These are phyloP conservation scores for Sinohyriopsis cumingii DNA, from an alignment of 2,888 invertebrate species.

Conservation along the genomic window DNA sequence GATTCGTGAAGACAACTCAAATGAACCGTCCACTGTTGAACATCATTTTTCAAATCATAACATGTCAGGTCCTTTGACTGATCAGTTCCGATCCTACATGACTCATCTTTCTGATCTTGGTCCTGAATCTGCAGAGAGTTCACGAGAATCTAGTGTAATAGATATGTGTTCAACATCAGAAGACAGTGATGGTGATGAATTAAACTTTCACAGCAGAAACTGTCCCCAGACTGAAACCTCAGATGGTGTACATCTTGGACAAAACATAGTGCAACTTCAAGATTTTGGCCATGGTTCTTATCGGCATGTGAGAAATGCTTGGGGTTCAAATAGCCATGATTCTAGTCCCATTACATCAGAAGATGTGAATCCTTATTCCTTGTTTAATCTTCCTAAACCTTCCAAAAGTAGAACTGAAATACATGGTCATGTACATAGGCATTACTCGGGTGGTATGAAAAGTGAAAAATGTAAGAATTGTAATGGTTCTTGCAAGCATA, in stretches of 20 bases:
- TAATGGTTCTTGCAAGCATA: slow-evolving; percentile 1
- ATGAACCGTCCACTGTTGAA: too few relatives aligned
- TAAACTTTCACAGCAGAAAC: slow-evolving; percentile 6
- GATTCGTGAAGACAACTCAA: too few relatives aligned
- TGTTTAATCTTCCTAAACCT: slow-evolving; percentile 54
- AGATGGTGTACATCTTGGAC: slow-evolving; percentile 1
- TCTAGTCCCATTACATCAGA: slow-evolving; percentile 34
- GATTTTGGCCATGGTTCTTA: not conserved
- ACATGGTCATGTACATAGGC: not conserved
- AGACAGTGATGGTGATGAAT: slow-evolving; percentile 38
- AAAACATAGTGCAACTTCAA: not conserved
- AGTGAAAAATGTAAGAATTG: slow-evolving; percentile 6
- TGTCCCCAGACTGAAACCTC: not conserved
- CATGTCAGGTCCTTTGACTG: slow-evolving; percentile 23
- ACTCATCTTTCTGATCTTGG: slow-evolving; percentile 54
- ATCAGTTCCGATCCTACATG: slow-evolving; percentile 56
- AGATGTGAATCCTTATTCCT: slow-evolving; percentile 51
- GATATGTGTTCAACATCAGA: slow-evolving; percentile 39
- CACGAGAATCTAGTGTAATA: slow-evolving; percentile 10
- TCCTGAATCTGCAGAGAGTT: slow-evolving; percentile 15
- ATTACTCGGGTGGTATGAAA: slow-evolving; percentile 4
- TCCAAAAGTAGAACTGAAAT: slow-evolving; percentile 14
- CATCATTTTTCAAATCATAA: too few relatives aligned
- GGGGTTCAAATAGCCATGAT: slow-evolving; percentile 31
- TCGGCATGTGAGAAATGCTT: slow-evolving; percentile 13